Percentiles rank a stretch among this genome's conserved stretches.
Evolutionary conservation across 2,113 vertebrate genomes (phyloP).

Genomic region (Cichladusa arquata): DNA sequence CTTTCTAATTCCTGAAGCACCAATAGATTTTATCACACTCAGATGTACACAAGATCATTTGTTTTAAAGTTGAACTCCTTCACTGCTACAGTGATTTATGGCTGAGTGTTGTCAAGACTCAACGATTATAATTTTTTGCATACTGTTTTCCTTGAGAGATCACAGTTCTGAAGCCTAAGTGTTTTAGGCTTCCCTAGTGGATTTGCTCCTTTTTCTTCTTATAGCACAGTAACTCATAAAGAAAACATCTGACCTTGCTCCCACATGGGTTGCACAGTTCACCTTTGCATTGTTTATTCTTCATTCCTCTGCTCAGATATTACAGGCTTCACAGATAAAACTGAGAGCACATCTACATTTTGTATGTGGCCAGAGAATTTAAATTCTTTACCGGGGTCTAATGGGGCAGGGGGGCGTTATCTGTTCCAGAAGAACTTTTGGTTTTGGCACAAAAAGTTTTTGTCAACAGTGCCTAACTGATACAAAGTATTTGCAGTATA

Average conservation of each 20-base stretch:
- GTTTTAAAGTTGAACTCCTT: neutral
- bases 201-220: neutral
- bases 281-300: neutral
- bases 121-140: neutral
- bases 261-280: neutral
- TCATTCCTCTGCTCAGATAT: neutral
- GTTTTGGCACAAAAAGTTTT: neutral
- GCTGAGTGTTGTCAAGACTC: neutral
- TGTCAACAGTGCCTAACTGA: neutral
- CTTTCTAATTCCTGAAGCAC: neutral
- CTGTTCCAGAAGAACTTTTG: neutral
- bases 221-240: neutral
- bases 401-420: neutral
- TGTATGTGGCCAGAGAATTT: neutral
- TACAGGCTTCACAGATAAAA: neutral
- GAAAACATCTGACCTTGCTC: neutral
- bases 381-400: neutral
- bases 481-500: neutral
- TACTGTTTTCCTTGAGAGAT: neutral
- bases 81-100: neutral
- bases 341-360: neutral
- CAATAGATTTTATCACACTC: neutral
- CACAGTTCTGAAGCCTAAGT: neutral
- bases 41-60: neutral
- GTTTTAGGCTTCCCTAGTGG: neutral